Conservation (phyloP, 2,113 vertebrate genomes). For the Callospermophilus lateralis region DNA sequence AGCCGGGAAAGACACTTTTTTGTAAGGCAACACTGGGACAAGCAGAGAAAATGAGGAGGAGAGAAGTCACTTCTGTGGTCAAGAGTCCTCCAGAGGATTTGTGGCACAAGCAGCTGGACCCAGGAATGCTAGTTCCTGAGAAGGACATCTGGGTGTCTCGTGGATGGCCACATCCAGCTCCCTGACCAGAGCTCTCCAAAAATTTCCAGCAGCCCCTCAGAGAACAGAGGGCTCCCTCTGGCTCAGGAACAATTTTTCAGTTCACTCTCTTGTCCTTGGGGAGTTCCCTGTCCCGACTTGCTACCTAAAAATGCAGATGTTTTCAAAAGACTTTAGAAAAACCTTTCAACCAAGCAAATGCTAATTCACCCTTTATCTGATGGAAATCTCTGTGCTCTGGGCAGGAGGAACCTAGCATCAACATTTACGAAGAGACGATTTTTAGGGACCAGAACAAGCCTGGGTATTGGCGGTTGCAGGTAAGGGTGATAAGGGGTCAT, state of each 20-base stretch:
- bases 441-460: neutral
- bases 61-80: neutral
- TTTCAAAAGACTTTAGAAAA: constrained; percentile 40
- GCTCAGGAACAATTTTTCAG: neutral
- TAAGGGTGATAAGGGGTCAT: neutral
- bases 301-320: neutral
- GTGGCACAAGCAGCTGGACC: neutral
- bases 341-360: constrained; percentile 12
- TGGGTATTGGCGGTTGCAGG: neutral
- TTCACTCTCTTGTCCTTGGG: neutral
- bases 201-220: neutral
- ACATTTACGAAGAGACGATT: neutral
- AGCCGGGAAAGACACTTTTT: neutral
- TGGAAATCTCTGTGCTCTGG: neutral
- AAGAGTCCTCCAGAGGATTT: neutral
- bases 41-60: too few species aligned
- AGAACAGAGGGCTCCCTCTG: neutral
- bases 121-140: neutral
- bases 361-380: constrained; percentile 9
- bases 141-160: neutral
- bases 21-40: neutral
- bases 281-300: neutral
- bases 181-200: neutral
- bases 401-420: neutral
- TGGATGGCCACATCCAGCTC: neutral